These are phyloP conservation scores for Pectinophora gossypiella DNA, from an alignment of 1,140 invertebrate species.

Conservation along the genomic window DNA sequence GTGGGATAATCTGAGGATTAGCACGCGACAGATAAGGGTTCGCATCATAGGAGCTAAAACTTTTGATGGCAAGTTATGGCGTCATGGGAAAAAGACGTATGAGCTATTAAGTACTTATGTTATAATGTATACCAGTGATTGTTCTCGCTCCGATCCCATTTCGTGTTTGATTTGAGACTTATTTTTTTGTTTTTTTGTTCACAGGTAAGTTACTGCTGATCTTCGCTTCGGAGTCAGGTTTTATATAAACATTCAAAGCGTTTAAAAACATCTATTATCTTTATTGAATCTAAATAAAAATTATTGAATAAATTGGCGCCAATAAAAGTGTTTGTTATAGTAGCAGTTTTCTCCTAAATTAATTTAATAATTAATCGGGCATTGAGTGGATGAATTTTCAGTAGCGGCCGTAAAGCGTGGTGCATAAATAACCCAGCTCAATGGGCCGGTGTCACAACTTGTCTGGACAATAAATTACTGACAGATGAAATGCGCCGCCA, in stretches of 20 bases:
- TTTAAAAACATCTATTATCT: too few species aligned
- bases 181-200: background rate
- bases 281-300: background rate
- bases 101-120: too few species aligned
- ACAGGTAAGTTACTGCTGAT: background rate
- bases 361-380: background rate
- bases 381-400: background rate
- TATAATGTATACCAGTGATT: too few species aligned
- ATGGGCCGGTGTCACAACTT: background rate
- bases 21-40: too few species aligned
- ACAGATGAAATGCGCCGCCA: slow-evolving; percentile 1
- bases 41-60: too few species aligned
- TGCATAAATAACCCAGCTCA: slow-evolving; percentile 2
- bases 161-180: too few species aligned
- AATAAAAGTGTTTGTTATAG: background rate
- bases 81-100: too few species aligned
- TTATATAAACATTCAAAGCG: too few species aligned
- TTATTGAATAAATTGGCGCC: background rate
- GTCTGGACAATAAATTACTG: slow-evolving; percentile 1
- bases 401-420: background rate
- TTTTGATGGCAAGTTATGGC: too few species aligned
- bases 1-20: too few species aligned
- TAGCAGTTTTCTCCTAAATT: background rate
- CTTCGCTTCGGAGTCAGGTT: too few species aligned
- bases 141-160: background rate